These are phyloP conservation scores for Columba janthina DNA, from an alignment of 2,113 vertebrate species.

Conservation along the genomic window DNA sequence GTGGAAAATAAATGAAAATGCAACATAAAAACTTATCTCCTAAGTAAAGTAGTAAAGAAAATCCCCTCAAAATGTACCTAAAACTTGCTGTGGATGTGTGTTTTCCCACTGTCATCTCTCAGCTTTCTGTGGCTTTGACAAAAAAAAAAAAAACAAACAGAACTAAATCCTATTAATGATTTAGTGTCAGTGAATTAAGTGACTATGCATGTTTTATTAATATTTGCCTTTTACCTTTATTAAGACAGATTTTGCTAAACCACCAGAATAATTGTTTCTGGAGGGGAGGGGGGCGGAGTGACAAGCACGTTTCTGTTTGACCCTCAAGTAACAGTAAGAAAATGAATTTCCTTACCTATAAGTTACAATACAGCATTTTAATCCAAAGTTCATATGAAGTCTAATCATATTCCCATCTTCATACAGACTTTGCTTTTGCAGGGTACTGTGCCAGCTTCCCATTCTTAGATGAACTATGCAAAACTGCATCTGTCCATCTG, in stretches of 20 bases:
- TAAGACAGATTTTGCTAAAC: background rate
- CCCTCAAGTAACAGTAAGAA: background rate
- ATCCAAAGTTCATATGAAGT: background rate
- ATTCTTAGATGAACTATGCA: background rate
- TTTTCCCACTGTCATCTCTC: background rate
- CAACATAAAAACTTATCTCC: background rate
- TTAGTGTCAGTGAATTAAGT: background rate
- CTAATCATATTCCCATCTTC: background rate
- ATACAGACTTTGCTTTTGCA: background rate
- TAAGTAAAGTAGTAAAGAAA: background rate
- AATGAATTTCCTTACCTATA: background rate
- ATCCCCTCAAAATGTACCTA: background rate
- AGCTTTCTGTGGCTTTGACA: background rate
- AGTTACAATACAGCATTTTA: background rate
- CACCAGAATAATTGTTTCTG: background rate
- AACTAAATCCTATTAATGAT: background rate
- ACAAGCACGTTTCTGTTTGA: background rate
- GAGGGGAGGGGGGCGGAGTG: background rate
- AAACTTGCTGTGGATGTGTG: background rate
- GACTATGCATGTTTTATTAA: background rate
- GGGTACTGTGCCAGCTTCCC: background rate
- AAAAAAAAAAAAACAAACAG: background rate
- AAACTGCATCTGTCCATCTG: background rate
- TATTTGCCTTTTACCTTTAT: constrained; percentile 7
- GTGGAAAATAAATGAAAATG: constrained; percentile 6